Conservation (phyloP, 2,888 invertebrate genomes). For the Odontothrips loti region DNA sequence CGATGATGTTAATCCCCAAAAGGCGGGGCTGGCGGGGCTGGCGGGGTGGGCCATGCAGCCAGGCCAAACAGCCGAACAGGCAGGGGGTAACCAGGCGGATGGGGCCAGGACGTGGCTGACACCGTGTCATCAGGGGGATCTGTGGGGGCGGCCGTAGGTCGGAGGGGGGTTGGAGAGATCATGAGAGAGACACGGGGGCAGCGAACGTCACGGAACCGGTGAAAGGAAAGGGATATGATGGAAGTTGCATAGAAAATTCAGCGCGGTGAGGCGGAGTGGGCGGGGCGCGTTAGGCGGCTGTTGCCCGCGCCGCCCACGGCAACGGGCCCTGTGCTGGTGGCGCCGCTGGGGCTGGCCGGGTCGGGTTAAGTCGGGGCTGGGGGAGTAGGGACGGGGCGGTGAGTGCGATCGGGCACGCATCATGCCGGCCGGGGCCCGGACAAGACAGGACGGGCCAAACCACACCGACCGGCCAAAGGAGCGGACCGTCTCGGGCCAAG, state of each 20-base stretch:
- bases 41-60: too few species aligned
- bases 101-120: constrained; percentile 15
- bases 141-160: background rate
- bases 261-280: too few species aligned
- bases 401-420: background rate
- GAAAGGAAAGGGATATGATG: background rate
- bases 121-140: background rate
- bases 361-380: background rate
- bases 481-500: background rate
- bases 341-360: too few species aligned
- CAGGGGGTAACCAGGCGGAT: background rate
- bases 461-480: background rate
- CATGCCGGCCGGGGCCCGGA: background rate
- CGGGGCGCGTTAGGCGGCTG: too few species aligned
- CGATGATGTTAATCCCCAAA: too few species aligned
- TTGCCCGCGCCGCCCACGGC: too few species aligned
- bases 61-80: too few species aligned
- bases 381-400: background rate
- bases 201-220: background rate
- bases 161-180: too few species aligned
- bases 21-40: too few species aligned
- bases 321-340: too few species aligned
- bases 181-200: background rate
- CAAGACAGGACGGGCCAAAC: background rate
- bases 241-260: background rate